phyloP scores from a whole-genome alignment of 2,888 invertebrate species.

The Ormyrus thymus region DNA sequence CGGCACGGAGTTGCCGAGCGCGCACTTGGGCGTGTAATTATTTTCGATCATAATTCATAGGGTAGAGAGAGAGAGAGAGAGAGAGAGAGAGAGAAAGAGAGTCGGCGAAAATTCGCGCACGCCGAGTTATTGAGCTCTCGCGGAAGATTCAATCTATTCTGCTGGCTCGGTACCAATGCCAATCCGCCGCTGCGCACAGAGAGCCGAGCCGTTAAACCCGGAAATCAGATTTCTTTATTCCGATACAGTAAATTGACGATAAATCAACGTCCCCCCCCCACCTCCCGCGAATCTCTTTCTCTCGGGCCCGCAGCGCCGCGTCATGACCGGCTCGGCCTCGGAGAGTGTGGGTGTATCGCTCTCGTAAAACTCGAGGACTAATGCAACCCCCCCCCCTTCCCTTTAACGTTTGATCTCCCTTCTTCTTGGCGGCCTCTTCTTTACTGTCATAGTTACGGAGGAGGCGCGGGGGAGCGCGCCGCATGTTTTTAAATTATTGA shows the following conservation, averaged over 20 bases:
- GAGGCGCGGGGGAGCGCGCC: neutral
- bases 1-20: neutral
- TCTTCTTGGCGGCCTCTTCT: slow-evolving; percentile 13
- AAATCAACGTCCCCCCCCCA: slow-evolving; percentile 54
- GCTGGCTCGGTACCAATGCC: slow-evolving; percentile 45
- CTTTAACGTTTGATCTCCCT: neutral
- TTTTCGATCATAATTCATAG: slow-evolving; percentile 43
- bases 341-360: slow-evolving; percentile 31
- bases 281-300: neutral
- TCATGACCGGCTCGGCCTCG: slow-evolving; percentile 55
- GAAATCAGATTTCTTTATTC: slow-evolving; percentile 56
- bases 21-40: slow-evolving; percentile 25
- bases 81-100: no score
- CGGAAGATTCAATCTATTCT: slow-evolving; percentile 48
- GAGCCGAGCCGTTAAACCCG: slow-evolving; percentile 49
- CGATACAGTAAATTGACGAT: slow-evolving; percentile 57
- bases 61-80: neutral
- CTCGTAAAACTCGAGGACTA: slow-evolving; percentile 15
- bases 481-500: slow-evolving; percentile 52
- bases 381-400: slow-evolving; percentile 34
- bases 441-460: slow-evolving; percentile 14
- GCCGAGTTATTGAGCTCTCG: slow-evolving; percentile 7
- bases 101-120: slow-evolving; percentile 37
- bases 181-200: slow-evolving; percentile 19
- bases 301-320: slow-evolving; percentile 15